Percentiles rank a stretch among this genome's conserved stretches.
Evolutionary conservation across 2,797 vertebrate genomes (phyloP).

Genomic region (Pangasius sanitwongsei): DNA sequence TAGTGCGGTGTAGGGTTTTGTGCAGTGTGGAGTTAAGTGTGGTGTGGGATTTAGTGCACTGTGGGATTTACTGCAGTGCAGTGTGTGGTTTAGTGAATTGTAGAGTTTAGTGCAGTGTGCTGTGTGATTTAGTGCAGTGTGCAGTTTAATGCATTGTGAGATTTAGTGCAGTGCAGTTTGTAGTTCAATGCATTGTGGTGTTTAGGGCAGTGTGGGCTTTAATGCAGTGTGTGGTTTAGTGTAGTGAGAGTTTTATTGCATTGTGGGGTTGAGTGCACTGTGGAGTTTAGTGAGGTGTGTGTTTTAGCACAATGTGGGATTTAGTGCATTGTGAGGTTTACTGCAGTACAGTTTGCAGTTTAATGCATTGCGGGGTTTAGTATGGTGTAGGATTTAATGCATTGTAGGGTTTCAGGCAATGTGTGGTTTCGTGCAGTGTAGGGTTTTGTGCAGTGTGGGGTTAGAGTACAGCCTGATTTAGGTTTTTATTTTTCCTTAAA

Average conservation of each 20-base stretch:
- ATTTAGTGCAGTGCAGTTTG: not conserved
- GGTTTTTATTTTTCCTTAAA: too few relatives aligned
- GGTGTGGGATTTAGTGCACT: too few relatives aligned
- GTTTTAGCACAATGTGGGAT: not conserved
- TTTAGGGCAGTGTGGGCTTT: not conserved
- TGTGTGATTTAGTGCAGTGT: not conserved
- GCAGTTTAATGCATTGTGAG: not conserved
- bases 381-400: constrained; percentile 4
- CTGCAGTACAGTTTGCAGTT: too few relatives aligned
- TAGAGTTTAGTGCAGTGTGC: not conserved
- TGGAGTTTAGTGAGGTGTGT: not conserved
- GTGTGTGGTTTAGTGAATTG: not conserved
- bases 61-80: not conserved
- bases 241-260: constrained; percentile 55
- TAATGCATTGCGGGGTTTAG: not conserved
- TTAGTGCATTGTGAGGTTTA: not conserved
- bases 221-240: not conserved
- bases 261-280: not conserved
- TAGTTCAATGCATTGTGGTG: not conserved
- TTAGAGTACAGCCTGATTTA: not conserved
- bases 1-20: not conserved
- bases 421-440: not conserved
- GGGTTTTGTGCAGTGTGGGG: not conserved
- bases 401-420: not conserved
- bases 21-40: not conserved